Evolutionary conservation across 1,140 invertebrate species (phyloP).

Genomic region (Battus philenor): DNA sequence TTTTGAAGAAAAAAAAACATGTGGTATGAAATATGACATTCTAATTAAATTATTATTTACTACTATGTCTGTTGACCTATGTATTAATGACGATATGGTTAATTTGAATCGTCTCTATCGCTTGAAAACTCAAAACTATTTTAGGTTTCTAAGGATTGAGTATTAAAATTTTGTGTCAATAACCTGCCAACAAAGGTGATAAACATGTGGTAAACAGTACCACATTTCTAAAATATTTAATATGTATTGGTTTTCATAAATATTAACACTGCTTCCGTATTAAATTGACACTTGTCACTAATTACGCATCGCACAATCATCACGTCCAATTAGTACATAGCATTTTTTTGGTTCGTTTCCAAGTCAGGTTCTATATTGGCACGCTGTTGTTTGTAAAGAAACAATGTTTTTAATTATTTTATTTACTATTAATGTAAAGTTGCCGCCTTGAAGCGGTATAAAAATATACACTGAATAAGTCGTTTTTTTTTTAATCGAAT

Average conservation of each 20-base stretch:
- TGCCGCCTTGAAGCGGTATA: neutral
- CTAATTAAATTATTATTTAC: too few relatives aligned
- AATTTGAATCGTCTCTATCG: neutral
- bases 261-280: neutral
- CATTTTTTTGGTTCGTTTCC: slow-evolving; percentile 11
- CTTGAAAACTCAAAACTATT: too few relatives aligned
- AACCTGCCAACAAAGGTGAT: too few relatives aligned
- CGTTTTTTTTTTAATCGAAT: too few relatives aligned
- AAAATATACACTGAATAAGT: too few relatives aligned
- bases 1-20: too few relatives aligned
- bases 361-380: slow-evolving; percentile 11
- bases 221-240: neutral
- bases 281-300: neutral
- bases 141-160: too few relatives aligned
- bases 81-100: neutral
- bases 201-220: neutral
- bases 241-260: neutral
- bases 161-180: too few relatives aligned
- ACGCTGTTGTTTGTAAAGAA: neutral
- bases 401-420: slow-evolving; percentile 6
- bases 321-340: slow-evolving; percentile 10
- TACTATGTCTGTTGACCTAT: too few relatives aligned
- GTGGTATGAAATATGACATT: too few relatives aligned
- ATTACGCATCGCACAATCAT: neutral
- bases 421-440: slow-evolving; percentile 1